Conservation (phyloP, 1,140 invertebrate species). For the Triops cancriformis region DNA sequence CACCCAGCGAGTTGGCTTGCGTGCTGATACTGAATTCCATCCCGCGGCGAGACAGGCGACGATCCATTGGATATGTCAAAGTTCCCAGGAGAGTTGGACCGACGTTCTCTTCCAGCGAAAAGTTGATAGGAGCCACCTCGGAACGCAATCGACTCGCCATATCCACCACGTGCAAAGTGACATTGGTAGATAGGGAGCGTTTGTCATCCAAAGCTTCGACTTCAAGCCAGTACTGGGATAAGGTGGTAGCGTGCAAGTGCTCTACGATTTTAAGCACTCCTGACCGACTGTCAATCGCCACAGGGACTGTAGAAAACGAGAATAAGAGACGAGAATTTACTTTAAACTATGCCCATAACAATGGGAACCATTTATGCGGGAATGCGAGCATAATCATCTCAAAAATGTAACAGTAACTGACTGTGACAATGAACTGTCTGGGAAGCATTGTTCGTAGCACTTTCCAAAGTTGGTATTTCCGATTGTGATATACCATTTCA, state of each 20-base stretch:
- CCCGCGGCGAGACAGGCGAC: slow-evolving; percentile 45
- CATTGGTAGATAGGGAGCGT: slow-evolving; percentile 63
- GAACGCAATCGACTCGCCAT: slow-evolving; percentile 38
- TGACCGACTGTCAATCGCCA: slow-evolving; percentile 76
- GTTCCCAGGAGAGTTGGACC: slow-evolving; percentile 39
- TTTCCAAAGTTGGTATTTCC: no score
- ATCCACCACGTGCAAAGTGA: slow-evolving; percentile 71
- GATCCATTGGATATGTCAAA: slow-evolving; percentile 7
- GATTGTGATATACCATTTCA: no score
- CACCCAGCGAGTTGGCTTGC: slow-evolving; percentile 53
- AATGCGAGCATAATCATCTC: no score
- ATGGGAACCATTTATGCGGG: no score
- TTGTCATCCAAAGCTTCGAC: slow-evolving; percentile 61
- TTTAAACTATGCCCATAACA: no score
- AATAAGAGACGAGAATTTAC: slow-evolving; percentile 14
- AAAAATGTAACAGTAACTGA: no score
- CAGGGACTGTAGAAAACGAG: slow-evolving; percentile 59
- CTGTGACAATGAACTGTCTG: no score
- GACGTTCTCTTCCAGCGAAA: slow-evolving; percentile 49
- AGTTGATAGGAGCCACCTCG: slow-evolving; percentile 14
- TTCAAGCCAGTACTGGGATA: slow-evolving; percentile 65
- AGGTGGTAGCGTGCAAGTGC: slow-evolving; percentile 57
- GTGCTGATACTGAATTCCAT: slow-evolving; percentile 72
- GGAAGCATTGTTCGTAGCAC: no score
- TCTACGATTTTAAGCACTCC: slow-evolving; percentile 78